Evolutionary conservation across 2,888 invertebrate species (phyloP).

Genomic region (Leptinotarsa peninsularis): DNA sequence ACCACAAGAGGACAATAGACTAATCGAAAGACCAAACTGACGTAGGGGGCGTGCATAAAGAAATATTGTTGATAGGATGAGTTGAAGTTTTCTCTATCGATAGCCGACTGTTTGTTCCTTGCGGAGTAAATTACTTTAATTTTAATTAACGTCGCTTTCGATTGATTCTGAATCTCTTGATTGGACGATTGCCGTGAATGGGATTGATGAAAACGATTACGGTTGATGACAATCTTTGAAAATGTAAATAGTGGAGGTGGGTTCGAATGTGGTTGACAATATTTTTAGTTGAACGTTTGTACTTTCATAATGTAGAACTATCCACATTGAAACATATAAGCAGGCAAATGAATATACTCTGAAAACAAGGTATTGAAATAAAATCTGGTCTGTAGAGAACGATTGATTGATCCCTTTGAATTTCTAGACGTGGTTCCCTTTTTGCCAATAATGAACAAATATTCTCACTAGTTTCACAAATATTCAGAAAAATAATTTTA

Average conservation of each 20-base stretch:
- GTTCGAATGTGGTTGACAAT: background rate
- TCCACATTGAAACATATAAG: too few species aligned
- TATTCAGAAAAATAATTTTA: too few species aligned
- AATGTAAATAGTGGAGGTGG: background rate
- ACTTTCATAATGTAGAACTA: background rate
- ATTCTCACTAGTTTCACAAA: too few species aligned
- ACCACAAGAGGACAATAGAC: constrained; percentile 49
- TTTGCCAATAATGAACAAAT: too few species aligned
- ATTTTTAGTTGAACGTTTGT: background rate
- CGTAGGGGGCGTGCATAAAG: constrained; percentile 46
- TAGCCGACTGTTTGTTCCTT: constrained; percentile 36
- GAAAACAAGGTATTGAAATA: too few species aligned
- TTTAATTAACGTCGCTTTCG: constrained; percentile 36
- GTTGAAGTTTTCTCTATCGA: constrained; percentile 42
- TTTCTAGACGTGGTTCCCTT: too few species aligned
- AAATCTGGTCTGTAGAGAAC: too few species aligned
- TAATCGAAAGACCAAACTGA: constrained; percentile 47
- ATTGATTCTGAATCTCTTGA: constrained; percentile 30
- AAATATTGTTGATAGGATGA: constrained; percentile 50
- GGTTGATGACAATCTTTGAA: background rate
- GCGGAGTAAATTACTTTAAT: constrained; percentile 31
- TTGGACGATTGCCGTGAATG: constrained; percentile 24
- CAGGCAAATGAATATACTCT: too few species aligned
- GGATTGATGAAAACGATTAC: background rate
- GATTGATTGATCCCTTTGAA: too few species aligned